Evolutionary conservation across 2,113 vertebrate genomes (phyloP), one percentile per base, ranked within the genome.

Genomic region (Dasyornis broadbenti): DNA sequence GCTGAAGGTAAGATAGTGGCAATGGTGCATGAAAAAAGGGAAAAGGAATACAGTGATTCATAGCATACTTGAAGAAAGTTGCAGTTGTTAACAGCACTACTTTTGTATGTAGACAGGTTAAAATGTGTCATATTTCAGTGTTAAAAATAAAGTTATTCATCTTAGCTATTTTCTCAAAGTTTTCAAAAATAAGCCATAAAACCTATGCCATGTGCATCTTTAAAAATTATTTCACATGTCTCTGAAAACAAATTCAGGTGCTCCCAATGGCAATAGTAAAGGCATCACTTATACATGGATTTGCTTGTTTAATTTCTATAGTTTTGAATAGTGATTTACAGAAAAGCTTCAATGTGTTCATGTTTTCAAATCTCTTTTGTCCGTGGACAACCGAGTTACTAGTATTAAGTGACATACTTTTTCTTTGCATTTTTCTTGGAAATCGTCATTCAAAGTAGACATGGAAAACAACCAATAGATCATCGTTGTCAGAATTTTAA

Each of bases 1-100:
- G 98, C 98, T 98, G 98, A 98, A 98, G 98, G 98, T 98, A 98
- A 98, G 98, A 97, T 98, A 97, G 97, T 97, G 98, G 98, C 98
- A 98, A 98, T 98, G 98, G 98, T 97, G 98, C 98, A 98, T 98
- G 98, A 97, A 98, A 98, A 97, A 95, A 97, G 97, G 94, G 96
- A 97, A 95, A 97, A 96, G 89, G 90, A 96, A 96, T 96, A 96
- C 96, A 97, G 96, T 97, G 97, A 98, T 98, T 98, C 98, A 98
- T 97, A 92, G 97, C 97, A 95, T 79, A 97, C 97, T 98, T 94
- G 97, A 97, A 98, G 98, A 98, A 98, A 98, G 97, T 98, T 97
- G 96, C 97, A 95, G 78, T 97, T 98, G 98, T 98, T 98, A 98
- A 98, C 97, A 98, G 97, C 93, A 57, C 88, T 97, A 97, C 94